These are phyloP conservation scores for Masticophis lateralis DNA, from an alignment of 2,797 vertebrate species.

Conservation along the genomic window DNA sequence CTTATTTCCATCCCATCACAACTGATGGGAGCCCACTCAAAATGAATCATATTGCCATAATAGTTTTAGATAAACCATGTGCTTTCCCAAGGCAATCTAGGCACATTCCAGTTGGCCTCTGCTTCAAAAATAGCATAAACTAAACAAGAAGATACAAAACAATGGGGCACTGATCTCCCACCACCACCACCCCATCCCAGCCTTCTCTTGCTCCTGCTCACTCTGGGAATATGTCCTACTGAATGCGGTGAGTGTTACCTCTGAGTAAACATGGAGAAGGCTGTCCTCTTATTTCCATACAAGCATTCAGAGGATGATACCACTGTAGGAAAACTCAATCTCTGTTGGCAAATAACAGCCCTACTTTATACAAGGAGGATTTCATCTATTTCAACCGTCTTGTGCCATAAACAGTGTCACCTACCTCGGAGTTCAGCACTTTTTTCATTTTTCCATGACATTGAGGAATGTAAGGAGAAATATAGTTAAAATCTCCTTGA, in stretches of 20 bases:
- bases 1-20: not conserved
- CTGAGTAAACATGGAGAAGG: not conserved
- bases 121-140: conserved; percentile 2
- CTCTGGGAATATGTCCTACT: not conserved
- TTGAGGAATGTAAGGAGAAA: not conserved
- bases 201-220: not conserved
- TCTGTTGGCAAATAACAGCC: not conserved
- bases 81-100: not conserved
- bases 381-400: not conserved
- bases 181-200: too few relatives aligned
- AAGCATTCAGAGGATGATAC: not conserved
- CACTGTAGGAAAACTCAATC: not conserved
- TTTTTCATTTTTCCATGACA: not conserved
- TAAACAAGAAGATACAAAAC: not conserved
- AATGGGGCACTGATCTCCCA: not conserved
- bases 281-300: not conserved
- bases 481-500: not conserved
- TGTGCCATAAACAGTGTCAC: not conserved
- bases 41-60: not conserved
- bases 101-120: not conserved
- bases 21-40: not conserved
- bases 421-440: not conserved
- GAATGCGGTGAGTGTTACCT: not conserved
- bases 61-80: not conserved
- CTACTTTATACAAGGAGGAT: not conserved